These are phyloP conservation scores for Cossypha dichroa DNA, from an alignment of 2,797 vertebrate genomes.

Conservation along the genomic window DNA sequence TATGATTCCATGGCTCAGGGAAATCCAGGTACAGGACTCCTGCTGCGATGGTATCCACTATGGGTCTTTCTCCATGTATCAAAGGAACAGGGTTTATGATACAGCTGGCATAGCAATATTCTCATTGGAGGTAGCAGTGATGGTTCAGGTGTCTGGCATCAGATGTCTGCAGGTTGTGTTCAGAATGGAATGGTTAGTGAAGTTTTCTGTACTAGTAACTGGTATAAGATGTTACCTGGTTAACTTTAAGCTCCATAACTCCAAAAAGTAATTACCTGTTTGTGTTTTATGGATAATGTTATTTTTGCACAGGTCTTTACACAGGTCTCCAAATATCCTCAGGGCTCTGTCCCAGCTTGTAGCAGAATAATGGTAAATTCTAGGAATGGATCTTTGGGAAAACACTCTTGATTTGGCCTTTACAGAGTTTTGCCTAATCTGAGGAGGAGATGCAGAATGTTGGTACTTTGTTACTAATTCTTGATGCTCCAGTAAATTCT, in stretches of 20 bases:
- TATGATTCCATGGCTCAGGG: conserved; percentile 95
- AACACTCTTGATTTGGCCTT: neutral
- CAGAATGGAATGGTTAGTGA: neutral
- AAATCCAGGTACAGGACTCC: conserved; percentile 79
- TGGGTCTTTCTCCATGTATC: neutral
- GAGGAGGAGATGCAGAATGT: neutral
- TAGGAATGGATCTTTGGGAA: neutral
- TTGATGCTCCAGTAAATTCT: neutral
- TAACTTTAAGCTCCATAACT: neutral
- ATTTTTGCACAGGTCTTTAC: neutral
- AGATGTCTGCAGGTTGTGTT: neutral
- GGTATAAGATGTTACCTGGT: neutral
- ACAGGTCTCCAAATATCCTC: neutral
- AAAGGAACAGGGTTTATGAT: neutral
- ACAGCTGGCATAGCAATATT: neutral
- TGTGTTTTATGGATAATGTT: neutral
- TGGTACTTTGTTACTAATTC: neutral
- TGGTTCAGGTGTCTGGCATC: neutral
- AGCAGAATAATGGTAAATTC: neutral
- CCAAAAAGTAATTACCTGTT: neutral
- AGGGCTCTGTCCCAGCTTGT: neutral
- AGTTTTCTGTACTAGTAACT: neutral
- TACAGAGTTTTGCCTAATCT: neutral
- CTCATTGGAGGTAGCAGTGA: neutral
- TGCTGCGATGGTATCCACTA: neutral